Percentiles rank a stretch among this genome's conserved stretches.
Conservation (phyloP, 2,888 invertebrate genomes). For the Cheiracanthium punctorium region DNA sequence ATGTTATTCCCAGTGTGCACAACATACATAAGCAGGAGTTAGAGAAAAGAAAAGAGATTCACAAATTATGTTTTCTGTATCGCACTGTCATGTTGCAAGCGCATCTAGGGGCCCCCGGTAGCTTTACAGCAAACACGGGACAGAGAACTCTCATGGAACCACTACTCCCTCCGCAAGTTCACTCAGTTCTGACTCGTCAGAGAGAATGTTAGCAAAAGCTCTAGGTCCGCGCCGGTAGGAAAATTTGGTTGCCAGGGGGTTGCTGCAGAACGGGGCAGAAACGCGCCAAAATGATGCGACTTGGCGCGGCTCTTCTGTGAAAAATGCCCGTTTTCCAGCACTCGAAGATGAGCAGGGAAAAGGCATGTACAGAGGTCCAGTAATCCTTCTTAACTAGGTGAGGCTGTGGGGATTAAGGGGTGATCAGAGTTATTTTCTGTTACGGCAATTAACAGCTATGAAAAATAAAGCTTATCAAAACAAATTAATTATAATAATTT, state of each 20-base stretch:
- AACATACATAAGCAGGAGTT: background rate
- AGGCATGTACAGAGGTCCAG: background rate
- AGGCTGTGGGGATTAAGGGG: background rate
- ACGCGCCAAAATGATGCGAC: background rate
- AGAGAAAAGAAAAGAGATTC: slow-evolving; percentile 4
- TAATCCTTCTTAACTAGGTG: background rate
- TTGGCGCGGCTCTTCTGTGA: background rate
- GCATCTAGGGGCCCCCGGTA: background rate
- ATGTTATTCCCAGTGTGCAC: background rate
- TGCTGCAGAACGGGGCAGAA: background rate
- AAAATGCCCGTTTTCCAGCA: background rate
- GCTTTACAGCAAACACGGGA: no score
- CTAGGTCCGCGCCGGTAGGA: background rate
- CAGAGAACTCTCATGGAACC: background rate
- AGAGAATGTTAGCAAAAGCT: background rate
- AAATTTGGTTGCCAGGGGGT: slow-evolving; percentile 12
- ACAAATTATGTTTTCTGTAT: background rate
- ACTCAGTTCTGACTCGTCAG: background rate
- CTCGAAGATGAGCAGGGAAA: background rate
- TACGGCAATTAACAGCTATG: background rate
- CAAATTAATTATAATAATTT: background rate
- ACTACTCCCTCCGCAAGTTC: background rate
- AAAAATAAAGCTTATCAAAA: background rate
- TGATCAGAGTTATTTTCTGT: background rate
- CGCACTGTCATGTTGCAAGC: background rate